Base-by-base conservation (phyloP, 2,113 vertebrate species). In the Lichenostomus cassidix region DNA sequence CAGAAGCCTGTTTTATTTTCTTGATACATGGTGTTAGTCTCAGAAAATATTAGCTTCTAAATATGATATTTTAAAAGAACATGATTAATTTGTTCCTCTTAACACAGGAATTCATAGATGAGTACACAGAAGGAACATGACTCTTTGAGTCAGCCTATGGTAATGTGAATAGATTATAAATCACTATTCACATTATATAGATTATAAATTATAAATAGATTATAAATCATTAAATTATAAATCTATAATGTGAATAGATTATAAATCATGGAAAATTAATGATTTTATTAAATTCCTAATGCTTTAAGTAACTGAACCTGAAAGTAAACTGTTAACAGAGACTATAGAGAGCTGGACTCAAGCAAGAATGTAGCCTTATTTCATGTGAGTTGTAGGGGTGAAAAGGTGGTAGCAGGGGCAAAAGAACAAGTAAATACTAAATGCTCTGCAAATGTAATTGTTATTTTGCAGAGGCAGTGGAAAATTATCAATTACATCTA, bases 371-470 rank as follows among this genome's bases (percentile, higher is more conserved):
- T 68, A 67, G 10, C 14, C 22, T 64, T 71, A 41, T 23, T 56
- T 46, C 0, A 41, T 35, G 20, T 88, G 41, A 76, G 52, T 47
- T 56, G 6, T 21, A 63, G 23, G 7, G 31, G 55, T 91, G 24
- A 64, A 78, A 71, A 83, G 14, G 19, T 58, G n/a, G 37, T 24
- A 84, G 22, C 25, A 68, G 39, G 13, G 46, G 10, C 8, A 83
- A 83, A 86, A 81, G 16, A 33, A 55, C 53, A 79, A 62, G 16
- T 63, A 60, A 86, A 52, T 81, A 39, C 17, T 63, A 74, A 67
- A 29, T 56, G 10, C 4, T 77, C 65, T 63, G 65, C 84, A 95
- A 96, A 93, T 87, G 18, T 73, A 94, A 89, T 88, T 94, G 65
- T 21, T 83, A 23, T 62, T 82, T 87, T 42, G 41, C 49, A 58